Evolutionary conservation across 1,140 invertebrate genomes (phyloP).

Genomic region (Saccostrea cuccullata): DNA sequence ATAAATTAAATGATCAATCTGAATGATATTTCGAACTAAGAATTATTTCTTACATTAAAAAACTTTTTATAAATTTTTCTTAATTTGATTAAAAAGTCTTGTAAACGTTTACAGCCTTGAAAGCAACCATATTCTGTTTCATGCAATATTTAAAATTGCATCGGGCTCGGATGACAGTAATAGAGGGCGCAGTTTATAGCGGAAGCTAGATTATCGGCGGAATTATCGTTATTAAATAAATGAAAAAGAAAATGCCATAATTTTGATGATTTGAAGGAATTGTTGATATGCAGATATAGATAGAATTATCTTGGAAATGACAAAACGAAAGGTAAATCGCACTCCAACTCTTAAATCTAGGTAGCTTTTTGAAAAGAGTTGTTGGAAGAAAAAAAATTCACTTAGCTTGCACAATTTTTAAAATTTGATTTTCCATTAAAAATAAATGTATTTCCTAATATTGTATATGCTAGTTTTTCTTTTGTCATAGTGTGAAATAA

Average conservation of each 20-base stretch:
- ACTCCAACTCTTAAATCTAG: neutral
- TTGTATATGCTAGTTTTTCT: no score
- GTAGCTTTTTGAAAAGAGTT: neutral
- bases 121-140: no score
- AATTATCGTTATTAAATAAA: conserved; percentile 19
- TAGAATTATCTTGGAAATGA: neutral
- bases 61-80: no score
- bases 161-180: neutral
- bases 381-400: neutral
- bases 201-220: conserved; percentile 29
- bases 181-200: neutral
- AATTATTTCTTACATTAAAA: no score
- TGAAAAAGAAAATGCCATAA: conserved; percentile 15
- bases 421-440: no score
- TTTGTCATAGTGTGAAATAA: no score
- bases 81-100: no score
- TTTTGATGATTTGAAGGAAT: neutral
- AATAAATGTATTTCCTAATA: no score
- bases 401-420: neutral
- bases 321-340: conserved; percentile 17
- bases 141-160: neutral
- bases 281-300: neutral
- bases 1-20: no score
- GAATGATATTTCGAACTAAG: no score
- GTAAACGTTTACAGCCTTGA: no score